A percentile compares a stretch with the other conserved stretches of the same genome.
phyloP scores from a whole-genome alignment of 1,140 invertebrate species.

The Scaptomyza hsui region DNA sequence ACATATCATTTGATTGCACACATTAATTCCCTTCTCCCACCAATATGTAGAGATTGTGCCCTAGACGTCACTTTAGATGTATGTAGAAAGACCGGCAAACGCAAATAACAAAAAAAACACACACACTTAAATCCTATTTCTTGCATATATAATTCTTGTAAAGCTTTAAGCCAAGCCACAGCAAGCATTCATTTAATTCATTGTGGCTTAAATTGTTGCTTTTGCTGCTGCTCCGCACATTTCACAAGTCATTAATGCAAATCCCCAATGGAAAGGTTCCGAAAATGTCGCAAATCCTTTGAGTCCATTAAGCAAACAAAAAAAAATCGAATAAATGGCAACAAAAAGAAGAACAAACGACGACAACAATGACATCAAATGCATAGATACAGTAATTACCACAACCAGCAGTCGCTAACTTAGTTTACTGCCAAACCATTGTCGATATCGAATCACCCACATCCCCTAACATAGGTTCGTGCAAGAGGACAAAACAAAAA shows the following conservation, averaged over 20 bases:
- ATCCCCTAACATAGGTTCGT: background rate
- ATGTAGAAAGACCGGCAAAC: slow-evolving; percentile 57
- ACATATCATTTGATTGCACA: background rate
- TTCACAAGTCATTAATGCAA: slow-evolving; percentile 76
- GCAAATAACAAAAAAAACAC: slow-evolving; percentile 8
- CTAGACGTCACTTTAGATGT: slow-evolving; percentile 78
- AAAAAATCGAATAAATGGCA: slow-evolving; percentile 9
- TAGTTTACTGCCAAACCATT: slow-evolving; percentile 10
- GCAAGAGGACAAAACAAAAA: slow-evolving; percentile 32
- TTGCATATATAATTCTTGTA: background rate
- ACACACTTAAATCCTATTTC: slow-evolving; percentile 16
- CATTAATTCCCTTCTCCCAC: slow-evolving; percentile 17
- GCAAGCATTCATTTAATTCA: slow-evolving; percentile 13
- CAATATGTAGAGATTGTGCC: slow-evolving; percentile 66
- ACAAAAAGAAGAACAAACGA: slow-evolving; percentile 22
- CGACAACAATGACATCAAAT: slow-evolving; percentile 22
- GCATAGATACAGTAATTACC: slow-evolving; percentile 36
- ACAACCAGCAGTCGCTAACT: slow-evolving; percentile 21
- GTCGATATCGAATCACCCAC: slow-evolving; percentile 33
- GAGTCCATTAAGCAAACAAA: slow-evolving; percentile 36
- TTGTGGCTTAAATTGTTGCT: slow-evolving; percentile 55
- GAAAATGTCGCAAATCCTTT: slow-evolving; percentile 50
- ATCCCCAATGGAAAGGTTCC: slow-evolving; percentile 39
- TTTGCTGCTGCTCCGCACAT: slow-evolving; percentile 54
- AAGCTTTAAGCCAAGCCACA: slow-evolving; percentile 7